Evolutionary conservation across 2,888 invertebrate genomes (phyloP).

Genomic region (Oxytorus armatus): DNA sequence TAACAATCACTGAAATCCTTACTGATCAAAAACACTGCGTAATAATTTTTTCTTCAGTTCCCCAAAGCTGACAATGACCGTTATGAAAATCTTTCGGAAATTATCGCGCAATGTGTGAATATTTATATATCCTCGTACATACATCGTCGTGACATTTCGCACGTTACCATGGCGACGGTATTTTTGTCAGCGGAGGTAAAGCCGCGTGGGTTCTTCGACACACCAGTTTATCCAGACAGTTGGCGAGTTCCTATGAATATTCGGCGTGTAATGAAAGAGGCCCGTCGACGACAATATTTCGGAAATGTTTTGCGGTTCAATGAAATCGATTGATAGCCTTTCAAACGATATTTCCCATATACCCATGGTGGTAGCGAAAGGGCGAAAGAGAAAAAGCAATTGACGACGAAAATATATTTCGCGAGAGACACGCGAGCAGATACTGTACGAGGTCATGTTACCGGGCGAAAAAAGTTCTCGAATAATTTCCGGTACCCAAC

Average conservation of each 20-base stretch:
- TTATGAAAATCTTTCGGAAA: constrained; percentile 3
- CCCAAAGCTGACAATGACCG: not conserved
- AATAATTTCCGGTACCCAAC: constrained; percentile 59
- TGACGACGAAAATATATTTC: constrained; percentile 38
- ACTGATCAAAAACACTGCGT: too few relatives aligned
- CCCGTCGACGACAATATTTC: too few relatives aligned
- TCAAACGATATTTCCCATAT: constrained; percentile 51
- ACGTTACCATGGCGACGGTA: not conserved
- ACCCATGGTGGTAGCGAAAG: not conserved
- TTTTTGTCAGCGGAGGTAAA: too few relatives aligned
- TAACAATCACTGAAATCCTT: too few relatives aligned
- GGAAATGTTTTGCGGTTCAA: constrained; percentile 58
- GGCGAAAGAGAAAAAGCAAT: constrained; percentile 33
- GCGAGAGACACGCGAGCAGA: constrained; percentile 1
- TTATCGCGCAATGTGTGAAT: not conserved
- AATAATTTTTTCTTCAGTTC: too few relatives aligned
- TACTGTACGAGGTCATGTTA: constrained; percentile 31
- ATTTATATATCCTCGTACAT: not conserved
- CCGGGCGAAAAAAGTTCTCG: constrained; percentile 32
- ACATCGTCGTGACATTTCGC: constrained; percentile 20
- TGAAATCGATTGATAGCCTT: constrained; percentile 50
- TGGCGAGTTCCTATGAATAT: constrained; percentile 51
- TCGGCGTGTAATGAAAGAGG: constrained; percentile 42
- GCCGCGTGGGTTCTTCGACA: too few relatives aligned
- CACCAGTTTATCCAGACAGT: constrained; percentile 8